Percentiles rank a stretch among this genome's conserved stretches.
Evolutionary conservation across 2,797 vertebrate species (phyloP).

Genomic region (Cottoperca gobio): DNA sequence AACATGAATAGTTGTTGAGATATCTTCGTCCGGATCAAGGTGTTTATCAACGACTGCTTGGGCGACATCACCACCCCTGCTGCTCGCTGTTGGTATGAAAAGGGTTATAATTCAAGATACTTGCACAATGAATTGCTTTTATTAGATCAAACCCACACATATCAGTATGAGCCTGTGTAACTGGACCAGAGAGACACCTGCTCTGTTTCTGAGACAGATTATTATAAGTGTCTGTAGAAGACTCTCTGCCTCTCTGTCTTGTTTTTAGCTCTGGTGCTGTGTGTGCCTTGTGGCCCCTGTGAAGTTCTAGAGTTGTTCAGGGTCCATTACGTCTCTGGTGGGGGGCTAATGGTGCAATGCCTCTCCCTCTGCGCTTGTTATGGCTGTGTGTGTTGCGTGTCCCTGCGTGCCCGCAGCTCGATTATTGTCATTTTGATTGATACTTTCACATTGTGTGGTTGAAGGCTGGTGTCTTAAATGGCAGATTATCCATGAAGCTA

Average conservation of each 20-base stretch:
- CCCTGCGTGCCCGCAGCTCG: constrained; percentile 15
- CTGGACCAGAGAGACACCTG: not conserved
- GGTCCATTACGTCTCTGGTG: constrained; percentile 71
- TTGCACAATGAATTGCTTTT: not conserved
- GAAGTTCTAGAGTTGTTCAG: constrained; percentile 62
- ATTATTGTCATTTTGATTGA: constrained; percentile 69
- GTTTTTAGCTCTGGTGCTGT: constrained; percentile 47
- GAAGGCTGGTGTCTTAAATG: constrained; percentile 54
- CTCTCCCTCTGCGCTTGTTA: constrained; percentile 56
- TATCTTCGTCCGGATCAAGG: not conserved
- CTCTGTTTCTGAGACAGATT: constrained; percentile 1
- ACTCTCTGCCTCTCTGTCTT: constrained; percentile 24
- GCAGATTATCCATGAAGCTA: constrained; percentile 59
- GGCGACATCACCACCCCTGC: too few species aligned
- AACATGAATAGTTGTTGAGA: not conserved
- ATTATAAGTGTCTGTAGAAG: constrained; percentile 8
- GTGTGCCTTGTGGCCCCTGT: constrained; percentile 51
- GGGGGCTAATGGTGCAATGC: constrained; percentile 74
- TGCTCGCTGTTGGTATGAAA: not conserved
- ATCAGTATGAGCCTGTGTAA: not conserved
- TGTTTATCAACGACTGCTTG: not conserved
- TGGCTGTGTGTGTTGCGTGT: constrained; percentile 44
- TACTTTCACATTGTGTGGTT: constrained; percentile 49
- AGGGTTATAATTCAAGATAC: not conserved
- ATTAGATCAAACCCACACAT: not conserved